Evolutionary conservation across 2,797 vertebrate genomes (phyloP).

Genomic region (Vespertilio murinus): DNA sequence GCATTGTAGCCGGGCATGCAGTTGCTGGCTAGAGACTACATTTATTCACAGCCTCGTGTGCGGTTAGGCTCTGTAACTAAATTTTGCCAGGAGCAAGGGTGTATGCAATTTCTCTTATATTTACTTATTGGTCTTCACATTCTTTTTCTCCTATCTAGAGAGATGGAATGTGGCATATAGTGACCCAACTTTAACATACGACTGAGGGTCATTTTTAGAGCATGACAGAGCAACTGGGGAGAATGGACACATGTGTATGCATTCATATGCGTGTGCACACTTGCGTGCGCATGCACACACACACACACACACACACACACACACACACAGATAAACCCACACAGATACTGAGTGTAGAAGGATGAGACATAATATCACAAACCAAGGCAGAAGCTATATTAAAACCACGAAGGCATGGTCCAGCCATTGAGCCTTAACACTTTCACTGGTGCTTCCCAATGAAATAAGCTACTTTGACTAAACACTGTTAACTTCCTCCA

Average conservation of each 20-base stretch:
- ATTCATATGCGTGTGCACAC: rapidly evolving
- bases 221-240: background rate
- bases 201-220: background rate
- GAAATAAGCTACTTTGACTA: background rate
- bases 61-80: background rate
- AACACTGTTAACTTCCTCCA: background rate
- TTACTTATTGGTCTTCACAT: background rate
- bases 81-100: background rate
- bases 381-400: background rate
- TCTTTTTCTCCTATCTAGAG: background rate
- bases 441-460: background rate
- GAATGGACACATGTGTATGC: background rate
- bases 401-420: background rate
- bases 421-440: background rate
- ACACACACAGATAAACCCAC: background rate
- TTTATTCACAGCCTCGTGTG: background rate
- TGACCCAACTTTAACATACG: background rate
- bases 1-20: background rate
- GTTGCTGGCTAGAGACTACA: background rate
- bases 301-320: background rate
- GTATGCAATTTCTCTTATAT: background rate
- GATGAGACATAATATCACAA: background rate
- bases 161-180: background rate
- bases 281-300: rapidly evolving
- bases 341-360: background rate